phyloP scores from a whole-genome alignment of 2,888 invertebrate genomes.

The Monopis laevigella region DNA sequence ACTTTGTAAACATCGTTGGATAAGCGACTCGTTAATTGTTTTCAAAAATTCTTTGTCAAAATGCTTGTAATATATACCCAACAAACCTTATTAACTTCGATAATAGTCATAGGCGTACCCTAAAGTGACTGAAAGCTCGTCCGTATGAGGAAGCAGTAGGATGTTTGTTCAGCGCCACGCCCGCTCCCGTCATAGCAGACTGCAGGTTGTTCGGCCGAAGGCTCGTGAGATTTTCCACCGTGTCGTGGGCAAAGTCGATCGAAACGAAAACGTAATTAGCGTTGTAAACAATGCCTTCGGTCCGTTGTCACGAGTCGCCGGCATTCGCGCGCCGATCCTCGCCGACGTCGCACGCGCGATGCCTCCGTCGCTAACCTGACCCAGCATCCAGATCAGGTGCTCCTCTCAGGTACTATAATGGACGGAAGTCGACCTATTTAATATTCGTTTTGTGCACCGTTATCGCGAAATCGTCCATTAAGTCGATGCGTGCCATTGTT shows the following conservation, averaged over 20 bases:
- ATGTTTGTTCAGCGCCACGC: no score
- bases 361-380: not conserved
- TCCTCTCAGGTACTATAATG: conserved; percentile 4
- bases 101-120: no score
- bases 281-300: conserved; percentile 57
- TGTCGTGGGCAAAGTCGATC: conserved; percentile 47
- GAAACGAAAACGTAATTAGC: conserved; percentile 61
- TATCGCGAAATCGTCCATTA: not conserved
- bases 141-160: no score
- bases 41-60: no score
- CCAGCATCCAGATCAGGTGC: conserved; percentile 7
- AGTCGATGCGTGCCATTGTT: not conserved
- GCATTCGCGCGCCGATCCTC: conserved; percentile 57
- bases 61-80: no score
- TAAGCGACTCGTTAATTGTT: no score
- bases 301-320: conserved; percentile 26
- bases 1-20: no score
- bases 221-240: conserved; percentile 4
- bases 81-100: no score
- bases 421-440: conserved; percentile 2
- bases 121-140: no score
- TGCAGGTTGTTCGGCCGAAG: conserved; percentile 3
- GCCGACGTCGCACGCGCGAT: conserved; percentile 47
- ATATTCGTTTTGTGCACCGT: not conserved
- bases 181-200: no score